Conservation (phyloP, 2,888 invertebrate species). For the Lycophotia porphyrea region DNA sequence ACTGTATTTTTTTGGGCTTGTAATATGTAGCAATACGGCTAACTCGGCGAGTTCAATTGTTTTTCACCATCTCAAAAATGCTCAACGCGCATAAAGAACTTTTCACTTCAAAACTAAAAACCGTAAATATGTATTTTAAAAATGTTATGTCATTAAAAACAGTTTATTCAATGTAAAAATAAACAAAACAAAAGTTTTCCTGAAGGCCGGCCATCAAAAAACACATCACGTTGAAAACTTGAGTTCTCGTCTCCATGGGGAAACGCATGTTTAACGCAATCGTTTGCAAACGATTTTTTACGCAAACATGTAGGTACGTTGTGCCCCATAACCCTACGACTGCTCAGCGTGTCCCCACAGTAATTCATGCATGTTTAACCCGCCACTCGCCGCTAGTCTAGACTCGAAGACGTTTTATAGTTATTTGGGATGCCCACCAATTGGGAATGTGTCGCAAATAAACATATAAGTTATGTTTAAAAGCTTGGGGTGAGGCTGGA, state of each 20-base stretch:
- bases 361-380: constrained; percentile 62
- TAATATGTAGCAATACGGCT: no score
- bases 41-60: no score
- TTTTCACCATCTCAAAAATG: no score
- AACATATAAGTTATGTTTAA: constrained; percentile 40
- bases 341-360: constrained; percentile 43
- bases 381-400: constrained; percentile 53
- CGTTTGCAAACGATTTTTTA: constrained; percentile 27
- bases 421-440: constrained; percentile 58
- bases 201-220: background rate
- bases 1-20: no score
- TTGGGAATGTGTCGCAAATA: constrained; percentile 54
- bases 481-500: constrained; percentile 16
- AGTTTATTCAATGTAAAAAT: background rate
- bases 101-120: no score
- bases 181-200: background rate
- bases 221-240: constrained; percentile 4
- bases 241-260: background rate
- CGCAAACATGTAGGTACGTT: background rate
- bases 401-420: constrained; percentile 61
- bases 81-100: no score
- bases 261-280: constrained; percentile 10
- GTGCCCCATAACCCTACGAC: constrained; percentile 32
- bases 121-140: no score
- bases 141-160: background rate